A percentile compares a stretch with the other conserved stretches of the same genome.
These are phyloP conservation scores for Mesorhabditis spiculigera DNA, from an alignment of 2,888 invertebrate species.

Conservation along the genomic window DNA sequence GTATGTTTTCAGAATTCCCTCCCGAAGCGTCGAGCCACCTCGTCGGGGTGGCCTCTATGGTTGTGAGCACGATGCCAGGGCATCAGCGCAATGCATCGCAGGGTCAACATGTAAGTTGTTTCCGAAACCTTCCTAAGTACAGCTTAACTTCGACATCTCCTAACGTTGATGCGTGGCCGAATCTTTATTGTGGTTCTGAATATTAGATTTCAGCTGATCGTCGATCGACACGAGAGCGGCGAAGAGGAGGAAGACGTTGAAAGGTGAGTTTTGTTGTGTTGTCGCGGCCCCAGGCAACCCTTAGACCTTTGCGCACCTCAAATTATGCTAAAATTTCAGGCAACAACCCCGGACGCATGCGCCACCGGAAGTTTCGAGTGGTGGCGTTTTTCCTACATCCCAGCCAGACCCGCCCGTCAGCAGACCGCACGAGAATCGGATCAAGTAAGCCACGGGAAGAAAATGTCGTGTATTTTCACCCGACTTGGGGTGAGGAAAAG, in stretches of 20 bases:
- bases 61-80: conserved; percentile 21
- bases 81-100: conserved; percentile 50
- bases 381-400: conserved; percentile 13
- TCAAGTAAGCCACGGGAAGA: background rate
- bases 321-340: conserved; percentile 9
- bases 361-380: conserved; percentile 20
- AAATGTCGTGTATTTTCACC: too few relatives aligned
- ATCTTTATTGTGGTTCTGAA: background rate
- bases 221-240: conserved; percentile 33
- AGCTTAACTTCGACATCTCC: too few relatives aligned
- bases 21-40: too few relatives aligned
- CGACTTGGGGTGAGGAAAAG: too few relatives aligned
- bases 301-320: background rate
- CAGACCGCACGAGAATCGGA: background rate
- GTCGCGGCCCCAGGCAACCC: background rate
- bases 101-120: conserved; percentile 45
- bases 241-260: conserved; percentile 33
- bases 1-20: too few relatives aligned
- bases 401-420: conserved; percentile 6
- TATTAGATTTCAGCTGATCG: conserved; percentile 25
- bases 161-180: background rate
- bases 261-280: conserved; percentile 8
- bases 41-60: background rate
- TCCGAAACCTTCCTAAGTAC: too few relatives aligned
- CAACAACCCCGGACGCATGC: conserved; percentile 20